A percentile compares a stretch with the other conserved stretches of the same genome.
Conservation (phyloP, 2,888 invertebrate species). For the Drosophila melanocephala region DNA sequence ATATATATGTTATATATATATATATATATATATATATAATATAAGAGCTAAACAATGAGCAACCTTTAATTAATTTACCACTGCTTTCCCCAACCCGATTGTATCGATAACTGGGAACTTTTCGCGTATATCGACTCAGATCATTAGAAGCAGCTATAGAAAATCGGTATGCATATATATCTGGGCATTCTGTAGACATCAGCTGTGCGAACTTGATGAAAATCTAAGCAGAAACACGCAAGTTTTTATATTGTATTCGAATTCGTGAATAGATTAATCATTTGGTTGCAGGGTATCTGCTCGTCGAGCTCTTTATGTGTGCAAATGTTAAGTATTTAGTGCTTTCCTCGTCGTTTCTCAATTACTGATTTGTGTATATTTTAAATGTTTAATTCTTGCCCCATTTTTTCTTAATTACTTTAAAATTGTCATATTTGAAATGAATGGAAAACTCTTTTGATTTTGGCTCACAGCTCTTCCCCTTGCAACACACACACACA, state of each 20-base stretch:
- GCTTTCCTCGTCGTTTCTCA: not conserved
- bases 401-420: not conserved
- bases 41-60: not conserved
- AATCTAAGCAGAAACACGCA: too few species aligned
- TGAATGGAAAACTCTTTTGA: not conserved
- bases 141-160: too few species aligned
- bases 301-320: not conserved
- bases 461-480: not conserved
- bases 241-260: too few species aligned
- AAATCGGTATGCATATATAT: too few species aligned
- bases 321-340: too few species aligned
- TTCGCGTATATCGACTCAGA: too few species aligned
- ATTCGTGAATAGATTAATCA: not conserved
- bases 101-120: too few species aligned
- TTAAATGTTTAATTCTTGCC: not conserved
- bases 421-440: not conserved
- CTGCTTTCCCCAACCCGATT: too few species aligned
- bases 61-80: too few species aligned
- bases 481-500: not conserved
- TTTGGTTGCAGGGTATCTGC: not conserved
- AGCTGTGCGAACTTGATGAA: too few species aligned
- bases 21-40: conserved; percentile 32
- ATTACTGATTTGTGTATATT: not conserved
- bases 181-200: too few species aligned
- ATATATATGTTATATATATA: conserved; percentile 21